Percentiles rank a stretch among this genome's conserved stretches.
Conservation (phyloP, 2,797 vertebrate genomes). For the Lates japonicus region DNA sequence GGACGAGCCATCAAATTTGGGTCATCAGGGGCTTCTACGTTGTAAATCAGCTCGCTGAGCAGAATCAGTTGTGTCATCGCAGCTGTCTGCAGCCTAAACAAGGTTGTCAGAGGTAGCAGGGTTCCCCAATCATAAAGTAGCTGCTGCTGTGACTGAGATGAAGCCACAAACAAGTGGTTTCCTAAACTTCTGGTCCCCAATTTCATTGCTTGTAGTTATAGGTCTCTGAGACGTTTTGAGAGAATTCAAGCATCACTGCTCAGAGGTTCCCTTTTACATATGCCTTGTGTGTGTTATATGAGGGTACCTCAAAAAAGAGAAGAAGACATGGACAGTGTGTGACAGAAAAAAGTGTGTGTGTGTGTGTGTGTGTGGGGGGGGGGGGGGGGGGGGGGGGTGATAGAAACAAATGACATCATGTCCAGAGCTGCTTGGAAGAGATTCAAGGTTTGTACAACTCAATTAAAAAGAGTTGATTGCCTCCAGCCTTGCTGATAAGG, state of each 20-base stretch:
- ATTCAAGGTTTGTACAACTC: constrained; percentile 75
- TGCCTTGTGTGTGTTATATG: background rate
- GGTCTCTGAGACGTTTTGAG: constrained; percentile 38
- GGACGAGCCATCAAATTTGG: constrained; percentile 83
- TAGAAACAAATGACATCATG: constrained; percentile 59
- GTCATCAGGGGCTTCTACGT: constrained; percentile 82
- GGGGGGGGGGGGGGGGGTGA: background rate
- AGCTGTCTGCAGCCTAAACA: constrained; percentile 61
- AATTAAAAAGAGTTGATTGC: constrained; percentile 56
- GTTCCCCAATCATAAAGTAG: constrained; percentile 47
- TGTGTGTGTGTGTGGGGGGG: no score
- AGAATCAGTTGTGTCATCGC: constrained; percentile 81
- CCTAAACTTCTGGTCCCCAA: background rate
- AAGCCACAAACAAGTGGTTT: background rate
- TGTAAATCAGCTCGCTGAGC: constrained; percentile 80
- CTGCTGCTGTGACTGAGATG: constrained; percentile 36
- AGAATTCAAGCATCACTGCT: constrained; percentile 38
- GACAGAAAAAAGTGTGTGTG: background rate
- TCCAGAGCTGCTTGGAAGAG: constrained; percentile 73
- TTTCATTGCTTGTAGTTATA: background rate
- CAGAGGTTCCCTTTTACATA: background rate
- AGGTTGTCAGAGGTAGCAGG: constrained; percentile 55
- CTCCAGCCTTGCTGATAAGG: constrained; percentile 33
- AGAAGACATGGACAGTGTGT: constrained; percentile 7
- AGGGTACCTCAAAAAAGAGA: background rate